phyloP scores from a whole-genome alignment of 2,888 invertebrate genomes.

The Thalpophila matura region DNA sequence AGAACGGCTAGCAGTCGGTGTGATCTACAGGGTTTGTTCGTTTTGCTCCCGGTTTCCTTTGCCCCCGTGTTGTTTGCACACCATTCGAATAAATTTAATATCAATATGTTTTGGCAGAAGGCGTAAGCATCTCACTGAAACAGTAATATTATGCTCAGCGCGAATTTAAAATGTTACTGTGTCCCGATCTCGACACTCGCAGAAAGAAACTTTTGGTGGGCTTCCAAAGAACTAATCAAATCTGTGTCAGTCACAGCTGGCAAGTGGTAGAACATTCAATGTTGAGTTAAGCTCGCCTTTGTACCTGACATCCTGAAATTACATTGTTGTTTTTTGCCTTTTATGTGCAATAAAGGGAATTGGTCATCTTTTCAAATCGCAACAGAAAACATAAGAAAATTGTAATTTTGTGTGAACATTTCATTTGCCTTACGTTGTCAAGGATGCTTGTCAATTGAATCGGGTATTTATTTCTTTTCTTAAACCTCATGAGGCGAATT shows the following conservation, averaged over 20 bases:
- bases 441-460: not conserved
- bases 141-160: no score
- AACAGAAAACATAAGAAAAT: not conserved
- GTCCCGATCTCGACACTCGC: not conserved
- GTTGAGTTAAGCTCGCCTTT: slow-evolving; percentile 8
- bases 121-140: no score
- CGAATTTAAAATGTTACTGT: not conserved
- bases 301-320: not conserved
- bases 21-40: no score
- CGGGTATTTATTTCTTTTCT: no score
- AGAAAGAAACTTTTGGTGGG: not conserved
- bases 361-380: slow-evolving; percentile 12
- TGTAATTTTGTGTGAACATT: not conserved
- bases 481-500: no score
- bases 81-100: no score
- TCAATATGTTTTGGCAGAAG: no score
- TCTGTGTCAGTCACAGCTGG: slow-evolving; percentile 11
- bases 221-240: slow-evolving; percentile 16
- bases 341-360: not conserved
- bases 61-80: no score
- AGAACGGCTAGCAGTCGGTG: no score
- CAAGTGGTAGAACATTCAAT: slow-evolving; percentile 10
- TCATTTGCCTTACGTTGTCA: not conserved
- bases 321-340: slow-evolving; percentile 17
- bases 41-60: no score